These are phyloP conservation scores for Nycticebus coucang DNA, from an alignment of 2,113 vertebrate species.

Conservation along the genomic window DNA sequence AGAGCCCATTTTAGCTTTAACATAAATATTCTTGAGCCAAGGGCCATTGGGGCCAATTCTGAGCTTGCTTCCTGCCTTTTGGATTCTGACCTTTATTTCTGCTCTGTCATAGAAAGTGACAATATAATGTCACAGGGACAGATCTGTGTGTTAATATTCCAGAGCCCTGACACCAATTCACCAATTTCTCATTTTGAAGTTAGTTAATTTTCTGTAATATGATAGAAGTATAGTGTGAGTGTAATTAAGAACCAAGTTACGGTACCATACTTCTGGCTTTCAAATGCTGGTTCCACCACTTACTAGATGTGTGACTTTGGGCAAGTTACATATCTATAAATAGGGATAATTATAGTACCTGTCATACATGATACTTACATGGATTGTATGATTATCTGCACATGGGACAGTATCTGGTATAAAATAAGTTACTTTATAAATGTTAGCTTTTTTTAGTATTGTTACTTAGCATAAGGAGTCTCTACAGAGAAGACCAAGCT, in stretches of 20 bases:
- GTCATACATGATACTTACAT: neutral
- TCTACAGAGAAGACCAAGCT: neutral
- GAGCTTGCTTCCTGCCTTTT: slow-evolving; percentile 10
- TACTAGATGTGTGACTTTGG: neutral
- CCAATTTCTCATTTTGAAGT: slow-evolving; percentile 37
- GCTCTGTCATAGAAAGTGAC: slow-evolving; percentile 10
- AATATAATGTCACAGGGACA: neutral
- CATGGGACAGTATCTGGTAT: neutral
- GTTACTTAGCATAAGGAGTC: neutral
- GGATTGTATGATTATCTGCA: neutral
- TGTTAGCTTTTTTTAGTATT: neutral
- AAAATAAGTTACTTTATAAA: slow-evolving; percentile 15
- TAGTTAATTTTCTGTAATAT: slow-evolving; percentile 41
- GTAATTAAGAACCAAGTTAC: slow-evolving; percentile 20
- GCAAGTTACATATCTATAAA: slow-evolving; percentile 42
- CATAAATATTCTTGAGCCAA: slow-evolving; percentile 20
- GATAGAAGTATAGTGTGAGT: neutral
- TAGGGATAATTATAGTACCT: neutral
- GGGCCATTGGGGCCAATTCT: neutral
- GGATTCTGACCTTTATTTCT: slow-evolving; percentile 37
- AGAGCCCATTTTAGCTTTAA: neutral
- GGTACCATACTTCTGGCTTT: neutral
- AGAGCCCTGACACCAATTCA: neutral
- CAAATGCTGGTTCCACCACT: neutral
- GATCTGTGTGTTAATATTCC: slow-evolving; percentile 2